Conservation (phyloP, 2,888 invertebrate genomes). For the Gerris lacustris region DNA sequence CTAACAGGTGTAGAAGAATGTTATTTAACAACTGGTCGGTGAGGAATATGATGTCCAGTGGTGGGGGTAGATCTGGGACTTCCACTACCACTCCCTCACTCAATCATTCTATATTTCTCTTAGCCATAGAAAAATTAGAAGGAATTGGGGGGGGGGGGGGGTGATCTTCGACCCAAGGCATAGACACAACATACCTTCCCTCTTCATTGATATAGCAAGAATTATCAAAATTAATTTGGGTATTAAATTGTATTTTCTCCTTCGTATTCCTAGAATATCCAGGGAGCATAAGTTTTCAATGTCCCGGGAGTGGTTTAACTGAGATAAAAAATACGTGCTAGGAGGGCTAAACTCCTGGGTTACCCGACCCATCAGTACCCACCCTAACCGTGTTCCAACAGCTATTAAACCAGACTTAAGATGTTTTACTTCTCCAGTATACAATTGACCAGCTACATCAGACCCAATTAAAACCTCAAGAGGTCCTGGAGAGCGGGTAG, state of each 20-base stretch:
- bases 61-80: conserved; percentile 24
- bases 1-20: conserved; percentile 10
- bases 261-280: conserved; percentile 6
- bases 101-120: conserved; percentile 32
- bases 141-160: conserved; percentile 31
- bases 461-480: conserved; percentile 22
- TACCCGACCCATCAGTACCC: conserved; percentile 25
- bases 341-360: not conserved
- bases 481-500: not conserved
- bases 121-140: conserved; percentile 29
- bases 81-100: conserved; percentile 30
- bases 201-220: conserved; percentile 23
- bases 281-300: not conserved
- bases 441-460: conserved; percentile 12
- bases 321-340: not conserved
- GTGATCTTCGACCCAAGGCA: conserved; percentile 34
- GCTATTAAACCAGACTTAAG: conserved; percentile 22
- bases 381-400: conserved; percentile 25
- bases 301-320: not conserved
- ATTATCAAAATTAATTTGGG: not conserved
- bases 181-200: conserved; percentile 32
- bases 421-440: conserved; percentile 20
- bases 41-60: conserved; percentile 16
- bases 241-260: not conserved
- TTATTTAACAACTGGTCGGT: conserved; percentile 16